Percentiles rank a stretch among this genome's conserved stretches.
Conservation (phyloP, 2,113 vertebrate genomes). For the Formicarius rufipectus region DNA sequence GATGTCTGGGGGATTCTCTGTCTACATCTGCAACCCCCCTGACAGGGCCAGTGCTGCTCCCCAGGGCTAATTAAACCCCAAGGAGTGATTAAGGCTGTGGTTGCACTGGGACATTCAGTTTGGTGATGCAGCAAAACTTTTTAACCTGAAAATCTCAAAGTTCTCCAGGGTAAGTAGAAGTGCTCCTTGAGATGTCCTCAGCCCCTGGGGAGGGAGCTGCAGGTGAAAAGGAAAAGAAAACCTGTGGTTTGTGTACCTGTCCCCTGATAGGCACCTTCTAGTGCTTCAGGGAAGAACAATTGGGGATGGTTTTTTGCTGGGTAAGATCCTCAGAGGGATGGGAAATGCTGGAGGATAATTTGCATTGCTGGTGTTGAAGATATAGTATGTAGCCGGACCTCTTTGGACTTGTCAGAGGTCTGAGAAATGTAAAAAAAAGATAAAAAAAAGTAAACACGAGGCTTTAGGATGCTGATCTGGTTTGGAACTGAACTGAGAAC, state of each 20-base stretch:
- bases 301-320: neutral
- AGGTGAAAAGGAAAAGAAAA: neutral
- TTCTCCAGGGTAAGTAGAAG: rapidly evolving
- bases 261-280: neutral
- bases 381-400: neutral
- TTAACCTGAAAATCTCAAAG: neutral
- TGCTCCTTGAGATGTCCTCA: neutral
- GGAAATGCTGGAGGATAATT: neutral
- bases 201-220: neutral
- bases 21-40: neutral
- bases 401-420: neutral
- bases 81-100: neutral
- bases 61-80: neutral
- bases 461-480: neutral
- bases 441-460: neutral
- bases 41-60: neutral
- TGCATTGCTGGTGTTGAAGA: neutral
- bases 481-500: neutral
- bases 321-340: neutral
- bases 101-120: neutral
- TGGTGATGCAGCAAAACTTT: neutral
- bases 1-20: neutral
- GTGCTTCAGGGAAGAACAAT: neutral
- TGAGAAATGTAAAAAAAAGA: neutral
- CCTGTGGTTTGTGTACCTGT: no score